phyloP scores from a whole-genome alignment of 2,888 invertebrate genomes.

The Parnassius mnemosyne region DNA sequence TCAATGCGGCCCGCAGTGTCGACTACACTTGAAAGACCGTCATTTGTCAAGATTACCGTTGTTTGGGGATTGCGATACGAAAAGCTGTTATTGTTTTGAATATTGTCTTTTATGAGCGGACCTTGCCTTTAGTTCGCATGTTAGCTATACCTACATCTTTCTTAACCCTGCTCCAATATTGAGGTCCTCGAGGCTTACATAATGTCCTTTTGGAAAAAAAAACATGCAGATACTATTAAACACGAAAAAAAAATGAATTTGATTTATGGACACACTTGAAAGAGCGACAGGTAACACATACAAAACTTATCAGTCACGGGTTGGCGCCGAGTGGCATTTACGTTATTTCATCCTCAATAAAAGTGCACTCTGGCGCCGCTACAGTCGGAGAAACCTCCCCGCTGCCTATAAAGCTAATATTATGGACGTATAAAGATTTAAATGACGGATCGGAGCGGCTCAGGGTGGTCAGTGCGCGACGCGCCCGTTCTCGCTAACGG shows the following conservation, averaged over 20 bases:
- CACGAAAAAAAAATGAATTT: no score
- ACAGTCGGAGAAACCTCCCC: constrained; percentile 61
- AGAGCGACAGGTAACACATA: constrained; percentile 68
- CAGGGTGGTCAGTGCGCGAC: constrained; percentile 12
- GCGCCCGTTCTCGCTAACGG: constrained; percentile 4
- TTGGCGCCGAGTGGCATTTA: constrained; percentile 72
- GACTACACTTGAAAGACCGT: constrained; percentile 72
- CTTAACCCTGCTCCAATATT: constrained; percentile 6
- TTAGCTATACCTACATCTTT: constrained; percentile 33
- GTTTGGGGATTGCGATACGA: constrained; percentile 74
- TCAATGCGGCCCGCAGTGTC: constrained; percentile 68
- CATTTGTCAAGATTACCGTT: constrained; percentile 78
- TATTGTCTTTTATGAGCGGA: constrained; percentile 57
- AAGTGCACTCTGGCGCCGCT: constrained; percentile 73
- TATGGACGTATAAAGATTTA: constrained; percentile 74
- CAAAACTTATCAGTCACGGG: constrained; percentile 67
- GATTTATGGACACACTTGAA: no score
- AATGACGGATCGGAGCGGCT: constrained; percentile 53
- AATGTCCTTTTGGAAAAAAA: neutral
- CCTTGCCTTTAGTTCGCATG: constrained; percentile 37
- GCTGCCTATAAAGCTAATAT: constrained; percentile 73
- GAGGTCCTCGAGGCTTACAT: neutral
- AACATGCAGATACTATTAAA: no score
- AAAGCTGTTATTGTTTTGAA: constrained; percentile 76
- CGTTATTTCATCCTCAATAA: constrained; percentile 75